A percentile compares a stretch with the other conserved stretches of the same genome.
These are phyloP conservation scores for Neoaliturus tenellus DNA, from an alignment of 2,888 invertebrate genomes.

Conservation along the genomic window DNA sequence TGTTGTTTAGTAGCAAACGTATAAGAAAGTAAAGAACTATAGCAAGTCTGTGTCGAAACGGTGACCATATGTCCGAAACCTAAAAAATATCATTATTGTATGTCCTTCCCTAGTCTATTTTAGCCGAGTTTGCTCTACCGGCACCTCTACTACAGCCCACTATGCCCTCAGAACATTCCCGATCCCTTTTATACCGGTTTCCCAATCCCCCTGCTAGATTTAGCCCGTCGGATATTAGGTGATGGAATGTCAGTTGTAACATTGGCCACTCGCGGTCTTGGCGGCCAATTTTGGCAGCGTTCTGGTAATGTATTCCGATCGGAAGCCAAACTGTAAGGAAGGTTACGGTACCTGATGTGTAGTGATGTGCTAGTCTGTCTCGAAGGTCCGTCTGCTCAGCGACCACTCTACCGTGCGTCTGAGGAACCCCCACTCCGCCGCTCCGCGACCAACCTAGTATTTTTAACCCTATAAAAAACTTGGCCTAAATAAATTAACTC, in stretches of 20 bases:
- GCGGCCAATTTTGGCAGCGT: constrained; percentile 38
- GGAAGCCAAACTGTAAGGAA: constrained; percentile 35
- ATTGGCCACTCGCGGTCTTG: constrained; percentile 16
- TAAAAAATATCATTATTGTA: too few relatives aligned
- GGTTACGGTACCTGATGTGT: constrained; percentile 20
- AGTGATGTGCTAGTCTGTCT: constrained; percentile 6
- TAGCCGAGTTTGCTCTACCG: too few relatives aligned
- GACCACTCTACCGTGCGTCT: neutral
- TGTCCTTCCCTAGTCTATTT: too few relatives aligned
- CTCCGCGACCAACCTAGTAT: neutral
- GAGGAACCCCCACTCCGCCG: constrained; percentile 24
- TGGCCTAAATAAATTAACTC: constrained; percentile 53
- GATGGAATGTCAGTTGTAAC: constrained; percentile 17
- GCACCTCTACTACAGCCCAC: too few relatives aligned
- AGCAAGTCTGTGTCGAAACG: too few relatives aligned
- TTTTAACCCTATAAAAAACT: constrained; percentile 50
- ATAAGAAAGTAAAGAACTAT: too few relatives aligned
- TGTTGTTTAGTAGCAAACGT: too few relatives aligned
- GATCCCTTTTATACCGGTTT: too few relatives aligned
- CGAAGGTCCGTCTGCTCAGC: neutral
- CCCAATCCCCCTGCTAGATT: constrained; percentile 4
- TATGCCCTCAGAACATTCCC: too few relatives aligned
- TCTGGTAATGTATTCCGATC: constrained; percentile 21
- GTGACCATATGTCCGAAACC: too few relatives aligned
- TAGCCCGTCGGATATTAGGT: constrained; percentile 36